phyloP scores from a whole-genome alignment of 2,113 vertebrate species.

The Jaculus jaculus region DNA sequence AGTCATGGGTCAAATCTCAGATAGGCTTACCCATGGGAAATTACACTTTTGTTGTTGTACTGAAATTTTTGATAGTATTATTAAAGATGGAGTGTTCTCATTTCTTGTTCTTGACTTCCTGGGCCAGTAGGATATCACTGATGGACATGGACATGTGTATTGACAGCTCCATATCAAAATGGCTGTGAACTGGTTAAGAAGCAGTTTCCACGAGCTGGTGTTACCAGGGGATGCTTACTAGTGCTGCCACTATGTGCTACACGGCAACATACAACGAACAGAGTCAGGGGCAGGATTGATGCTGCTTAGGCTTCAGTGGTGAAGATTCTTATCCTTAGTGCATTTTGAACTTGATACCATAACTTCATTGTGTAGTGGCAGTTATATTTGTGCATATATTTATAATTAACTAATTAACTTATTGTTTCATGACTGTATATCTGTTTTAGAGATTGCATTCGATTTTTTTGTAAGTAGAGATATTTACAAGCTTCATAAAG shows the following conservation, averaged over 20 bases:
- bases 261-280: neutral
- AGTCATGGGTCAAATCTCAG: neutral
- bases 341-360: conserved; percentile 15
- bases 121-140: neutral
- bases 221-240: neutral
- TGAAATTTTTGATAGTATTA: neutral
- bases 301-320: neutral
- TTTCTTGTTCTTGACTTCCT: conserved; percentile 1
- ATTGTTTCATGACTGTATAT: neutral
- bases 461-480: neutral
- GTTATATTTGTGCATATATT: neutral
- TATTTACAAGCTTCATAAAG: conserved; percentile 20
- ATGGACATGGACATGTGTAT: neutral
- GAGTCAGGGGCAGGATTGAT: neutral
- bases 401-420: neutral
- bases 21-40: neutral
- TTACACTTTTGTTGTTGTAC: neutral
- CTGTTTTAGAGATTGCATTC: conserved; percentile 4
- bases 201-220: neutral
- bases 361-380: neutral
- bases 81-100: neutral
- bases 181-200: neutral
- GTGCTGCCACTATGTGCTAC: neutral
- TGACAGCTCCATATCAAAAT: neutral
- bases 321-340: neutral